Conservation (phyloP, 53 echinoderm and acorn worm genomes). For the Zoroaster sp. region DNA sequence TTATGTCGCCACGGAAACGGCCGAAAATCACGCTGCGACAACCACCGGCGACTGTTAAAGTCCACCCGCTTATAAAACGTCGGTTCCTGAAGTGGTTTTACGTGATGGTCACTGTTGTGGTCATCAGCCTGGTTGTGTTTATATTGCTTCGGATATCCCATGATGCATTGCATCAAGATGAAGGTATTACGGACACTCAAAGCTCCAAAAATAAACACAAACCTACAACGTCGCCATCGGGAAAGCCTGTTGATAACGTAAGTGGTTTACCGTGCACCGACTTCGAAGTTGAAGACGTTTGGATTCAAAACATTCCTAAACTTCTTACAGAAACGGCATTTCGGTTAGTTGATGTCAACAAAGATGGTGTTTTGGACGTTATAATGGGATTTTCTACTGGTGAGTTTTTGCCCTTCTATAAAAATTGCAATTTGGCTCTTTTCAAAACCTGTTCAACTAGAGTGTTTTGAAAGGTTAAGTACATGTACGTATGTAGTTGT, state of each 20-base stretch:
- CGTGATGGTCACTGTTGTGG: conserved; percentile 52
- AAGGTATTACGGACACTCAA: not conserved
- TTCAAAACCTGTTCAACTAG: no score
- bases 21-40: conserved; percentile 58
- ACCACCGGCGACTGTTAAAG: conserved; percentile 44
- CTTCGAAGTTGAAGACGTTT: conserved; percentile 83
- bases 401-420: no score
- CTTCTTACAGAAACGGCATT: conserved; percentile 83
- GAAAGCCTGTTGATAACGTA: not conserved
- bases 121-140: conserved; percentile 65
- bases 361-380: conserved; percentile 80
- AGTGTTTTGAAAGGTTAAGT: no score
- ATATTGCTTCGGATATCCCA: conserved; percentile 74
- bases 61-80: conserved; percentile 67
- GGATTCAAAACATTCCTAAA: conserved; percentile 86
- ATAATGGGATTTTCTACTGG: conserved; percentile 89
- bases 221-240: not conserved
- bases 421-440: no score
- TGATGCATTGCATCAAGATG: conserved; percentile 44
- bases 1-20: conserved; percentile 79
- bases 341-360: conserved; percentile 82
- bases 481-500: no score
- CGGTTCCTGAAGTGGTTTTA: conserved; percentile 70
- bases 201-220: not conserved
- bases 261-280: conserved; percentile 67